These are phyloP conservation scores for Syrista parreyssii DNA, from an alignment of 2,888 invertebrate genomes.

Conservation along the genomic window DNA sequence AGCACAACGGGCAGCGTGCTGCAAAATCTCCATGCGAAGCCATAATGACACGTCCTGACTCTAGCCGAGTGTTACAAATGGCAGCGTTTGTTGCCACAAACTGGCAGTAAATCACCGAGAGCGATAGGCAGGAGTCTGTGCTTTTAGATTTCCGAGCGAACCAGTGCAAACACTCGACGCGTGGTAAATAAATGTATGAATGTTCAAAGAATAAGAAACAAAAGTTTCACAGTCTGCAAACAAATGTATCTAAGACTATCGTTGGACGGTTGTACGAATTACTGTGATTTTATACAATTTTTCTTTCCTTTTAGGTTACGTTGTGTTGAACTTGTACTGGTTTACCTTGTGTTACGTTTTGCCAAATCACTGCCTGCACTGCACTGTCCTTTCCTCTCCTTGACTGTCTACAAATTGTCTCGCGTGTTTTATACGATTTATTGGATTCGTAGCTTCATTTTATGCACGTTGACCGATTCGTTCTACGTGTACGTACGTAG, in stretches of 20 bases:
- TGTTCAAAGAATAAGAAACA: neutral
- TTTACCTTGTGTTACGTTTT: neutral
- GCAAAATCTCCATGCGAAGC: constrained; percentile 32
- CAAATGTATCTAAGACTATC: neutral
- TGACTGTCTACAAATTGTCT: constrained; percentile 49
- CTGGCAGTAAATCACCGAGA: constrained; percentile 57
- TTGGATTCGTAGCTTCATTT: constrained; percentile 63
- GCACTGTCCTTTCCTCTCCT: neutral
- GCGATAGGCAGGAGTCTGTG: constrained; percentile 35
- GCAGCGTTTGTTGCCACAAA: constrained; percentile 45
- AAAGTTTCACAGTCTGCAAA: neutral
- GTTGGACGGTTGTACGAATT: neutral
- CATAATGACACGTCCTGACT: constrained; percentile 33
- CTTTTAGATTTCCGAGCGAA: neutral
- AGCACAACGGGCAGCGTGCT: constrained; percentile 17
- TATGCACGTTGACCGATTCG: constrained; percentile 41
- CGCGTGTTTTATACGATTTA: constrained; percentile 50
- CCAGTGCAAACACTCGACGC: neutral
- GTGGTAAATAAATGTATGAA: neutral
- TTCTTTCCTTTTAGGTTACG: neutral
- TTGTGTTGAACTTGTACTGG: neutral
- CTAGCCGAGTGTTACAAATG: constrained; percentile 44
- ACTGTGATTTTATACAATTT: neutral
- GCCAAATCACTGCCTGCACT: neutral
- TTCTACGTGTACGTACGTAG: constrained; percentile 3